These are phyloP conservation scores for Hofmannophila pseudospretella DNA, from an alignment of 2,888 invertebrate genomes.

Conservation along the genomic window DNA sequence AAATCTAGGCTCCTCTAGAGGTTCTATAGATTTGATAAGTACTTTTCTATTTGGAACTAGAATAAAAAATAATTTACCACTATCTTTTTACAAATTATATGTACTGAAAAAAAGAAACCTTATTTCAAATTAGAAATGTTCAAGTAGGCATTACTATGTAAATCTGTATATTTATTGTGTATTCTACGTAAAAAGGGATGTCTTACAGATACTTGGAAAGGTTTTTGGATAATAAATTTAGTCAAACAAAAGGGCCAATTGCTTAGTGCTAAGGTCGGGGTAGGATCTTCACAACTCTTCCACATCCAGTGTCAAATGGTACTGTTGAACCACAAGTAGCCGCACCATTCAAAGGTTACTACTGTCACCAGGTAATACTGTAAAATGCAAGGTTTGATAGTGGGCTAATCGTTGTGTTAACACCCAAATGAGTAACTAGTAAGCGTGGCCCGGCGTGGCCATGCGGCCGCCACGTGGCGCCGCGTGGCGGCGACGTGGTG, in stretches of 20 bases:
- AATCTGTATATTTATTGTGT: slow-evolving; percentile 37
- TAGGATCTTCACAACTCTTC: slow-evolving; percentile 59
- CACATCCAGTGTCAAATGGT: slow-evolving; percentile 67
- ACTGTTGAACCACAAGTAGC: slow-evolving; percentile 62
- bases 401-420: slow-evolving; percentile 60
- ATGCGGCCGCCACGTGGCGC: slow-evolving; percentile 19
- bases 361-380: slow-evolving; percentile 24
- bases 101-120: not conserved
- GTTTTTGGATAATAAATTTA: slow-evolving; percentile 15
- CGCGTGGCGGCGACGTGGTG: slow-evolving; percentile 18
- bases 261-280: slow-evolving; percentile 32
- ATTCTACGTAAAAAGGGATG: slow-evolving; percentile 17
- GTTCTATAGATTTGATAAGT: slow-evolving; percentile 31
- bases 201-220: slow-evolving; percentile 12
- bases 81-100: too few species aligned
- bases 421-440: slow-evolving; percentile 55
- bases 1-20: slow-evolving; percentile 47
- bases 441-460: slow-evolving; percentile 19
- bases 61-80: too few species aligned
- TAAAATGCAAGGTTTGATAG: slow-evolving; percentile 25
- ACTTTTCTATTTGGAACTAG: slow-evolving; percentile 2
- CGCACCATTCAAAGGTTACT: slow-evolving; percentile 45
- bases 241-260: slow-evolving; percentile 24
- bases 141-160: not conserved
- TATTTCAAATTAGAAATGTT: not conserved